Conservation (phyloP, 2,888 invertebrate genomes). For the Arrhopalites spinosus region DNA sequence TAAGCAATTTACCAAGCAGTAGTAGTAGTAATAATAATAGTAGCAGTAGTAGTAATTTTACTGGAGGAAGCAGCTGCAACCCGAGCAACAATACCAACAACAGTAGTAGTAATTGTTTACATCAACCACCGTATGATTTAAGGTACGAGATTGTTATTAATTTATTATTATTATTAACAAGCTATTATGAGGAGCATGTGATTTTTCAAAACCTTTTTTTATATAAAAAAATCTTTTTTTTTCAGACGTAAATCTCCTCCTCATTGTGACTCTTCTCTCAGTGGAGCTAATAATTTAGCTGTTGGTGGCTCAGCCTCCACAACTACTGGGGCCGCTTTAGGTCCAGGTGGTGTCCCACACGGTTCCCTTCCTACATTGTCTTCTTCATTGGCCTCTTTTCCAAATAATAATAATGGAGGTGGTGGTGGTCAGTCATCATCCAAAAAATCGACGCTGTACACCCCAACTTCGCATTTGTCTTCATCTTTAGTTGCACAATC, state of each 20-base stretch:
- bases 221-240: too few relatives aligned
- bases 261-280: constrained; percentile 67
- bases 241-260: constrained; percentile 80
- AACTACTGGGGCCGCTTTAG: constrained; percentile 57
- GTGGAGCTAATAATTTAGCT: constrained; percentile 60
- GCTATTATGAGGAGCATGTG: too few relatives aligned
- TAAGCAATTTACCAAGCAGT: constrained; percentile 59
- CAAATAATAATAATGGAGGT: constrained; percentile 1
- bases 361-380: constrained; percentile 16
- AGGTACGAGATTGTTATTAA: too few relatives aligned
- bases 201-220: too few relatives aligned
- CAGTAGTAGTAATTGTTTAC: constrained; percentile 59
- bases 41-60: neutral
- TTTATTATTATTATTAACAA: too few relatives aligned
- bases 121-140: constrained; percentile 89
- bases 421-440: constrained; percentile 19
- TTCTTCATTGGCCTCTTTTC: constrained; percentile 22
- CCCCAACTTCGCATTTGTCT: neutral
- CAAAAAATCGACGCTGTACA: neutral
- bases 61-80: neutral
- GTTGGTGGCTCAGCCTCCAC: constrained; percentile 67
- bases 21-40: constrained; percentile 63
- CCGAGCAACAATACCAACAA: neutral
- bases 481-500: constrained; percentile 28
- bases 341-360: constrained; percentile 11